A percentile compares a stretch with the other conserved stretches of the same genome.
Conservation (phyloP, 1,140 invertebrate species). For the Tetramorium parvispinum region DNA sequence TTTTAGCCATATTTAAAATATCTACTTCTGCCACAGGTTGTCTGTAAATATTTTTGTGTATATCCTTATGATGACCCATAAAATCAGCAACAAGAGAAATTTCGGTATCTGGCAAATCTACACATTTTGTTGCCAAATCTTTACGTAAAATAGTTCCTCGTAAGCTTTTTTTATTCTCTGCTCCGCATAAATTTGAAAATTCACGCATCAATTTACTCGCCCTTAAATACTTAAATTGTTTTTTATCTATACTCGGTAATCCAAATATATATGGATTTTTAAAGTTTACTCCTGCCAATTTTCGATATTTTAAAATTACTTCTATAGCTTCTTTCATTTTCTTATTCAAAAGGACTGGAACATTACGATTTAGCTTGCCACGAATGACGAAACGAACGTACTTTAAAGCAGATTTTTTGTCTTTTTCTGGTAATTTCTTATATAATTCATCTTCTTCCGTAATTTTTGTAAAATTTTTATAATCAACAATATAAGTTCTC, state of each 20-base stretch:
- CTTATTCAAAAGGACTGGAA: neutral
- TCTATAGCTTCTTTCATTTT: neutral
- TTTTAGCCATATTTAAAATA: slow-evolving; percentile 3
- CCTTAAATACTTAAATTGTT: neutral
- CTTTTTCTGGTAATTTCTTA: too few species aligned
- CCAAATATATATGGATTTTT: neutral
- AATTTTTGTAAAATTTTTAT: too few species aligned
- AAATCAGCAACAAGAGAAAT: slow-evolving; percentile 8
- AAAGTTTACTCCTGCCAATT: neutral
- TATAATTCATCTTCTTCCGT: too few species aligned
- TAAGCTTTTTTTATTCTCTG: neutral
- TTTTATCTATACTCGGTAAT: neutral
- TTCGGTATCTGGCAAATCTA: neutral
- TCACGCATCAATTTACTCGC: slow-evolving; percentile 12
- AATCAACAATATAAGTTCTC: neutral
- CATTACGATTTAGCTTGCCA: neutral
- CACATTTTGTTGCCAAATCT: slow-evolving; percentile 18
- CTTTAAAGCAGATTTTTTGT: neutral
- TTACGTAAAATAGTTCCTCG: slow-evolving; percentile 6
- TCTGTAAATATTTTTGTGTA: slow-evolving; percentile 12
- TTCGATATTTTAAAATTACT: neutral
- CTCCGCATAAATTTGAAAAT: neutral
- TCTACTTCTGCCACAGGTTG: neutral
- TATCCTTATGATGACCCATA: slow-evolving; percentile 16
- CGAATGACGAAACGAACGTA: neutral